Conservation (phyloP, 2,888 invertebrate genomes). For the Criorhina ranunculi region DNA sequence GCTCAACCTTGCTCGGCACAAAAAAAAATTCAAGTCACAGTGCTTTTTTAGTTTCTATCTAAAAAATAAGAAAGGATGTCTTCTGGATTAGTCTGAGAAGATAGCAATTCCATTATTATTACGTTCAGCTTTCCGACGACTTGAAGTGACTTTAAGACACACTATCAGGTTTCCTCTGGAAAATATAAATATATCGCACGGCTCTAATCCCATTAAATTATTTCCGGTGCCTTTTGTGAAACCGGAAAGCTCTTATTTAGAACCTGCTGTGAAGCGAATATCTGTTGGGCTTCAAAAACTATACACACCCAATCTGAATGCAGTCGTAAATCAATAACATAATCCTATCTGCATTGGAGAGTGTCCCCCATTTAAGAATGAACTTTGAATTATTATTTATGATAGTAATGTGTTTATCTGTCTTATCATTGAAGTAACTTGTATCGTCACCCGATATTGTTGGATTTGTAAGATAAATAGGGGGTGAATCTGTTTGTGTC, state of each 20-base stretch:
- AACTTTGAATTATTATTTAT: slow-evolving; percentile 5
- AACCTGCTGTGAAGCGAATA: background rate
- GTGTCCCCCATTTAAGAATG: background rate
- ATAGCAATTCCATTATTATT: too few species aligned
- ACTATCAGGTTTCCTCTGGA: too few species aligned
- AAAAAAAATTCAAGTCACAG: too few species aligned
- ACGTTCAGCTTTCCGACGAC: too few species aligned
- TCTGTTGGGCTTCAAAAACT: background rate
- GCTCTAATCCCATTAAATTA: too few species aligned
- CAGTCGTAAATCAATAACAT: slow-evolving; percentile 25
- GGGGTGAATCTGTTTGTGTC: slow-evolving; percentile 29
- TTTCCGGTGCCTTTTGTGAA: background rate
- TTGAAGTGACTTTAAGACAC: too few species aligned
- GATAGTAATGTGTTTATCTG: slow-evolving; percentile 14
- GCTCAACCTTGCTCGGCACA: too few species aligned
- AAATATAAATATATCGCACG: too few species aligned
- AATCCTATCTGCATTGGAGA: slow-evolving; percentile 10
- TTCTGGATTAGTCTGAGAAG: too few species aligned
- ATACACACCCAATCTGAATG: background rate
- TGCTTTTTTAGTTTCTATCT: too few species aligned
- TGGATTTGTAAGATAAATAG: background rate
- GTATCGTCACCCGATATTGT: slow-evolving; percentile 11
- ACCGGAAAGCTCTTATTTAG: background rate
- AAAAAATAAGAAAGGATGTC: too few species aligned
- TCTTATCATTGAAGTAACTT: slow-evolving; percentile 16